These are phyloP conservation scores for Capromys pilorides DNA, from an alignment of 2,797 vertebrate species.

Conservation along the genomic window DNA sequence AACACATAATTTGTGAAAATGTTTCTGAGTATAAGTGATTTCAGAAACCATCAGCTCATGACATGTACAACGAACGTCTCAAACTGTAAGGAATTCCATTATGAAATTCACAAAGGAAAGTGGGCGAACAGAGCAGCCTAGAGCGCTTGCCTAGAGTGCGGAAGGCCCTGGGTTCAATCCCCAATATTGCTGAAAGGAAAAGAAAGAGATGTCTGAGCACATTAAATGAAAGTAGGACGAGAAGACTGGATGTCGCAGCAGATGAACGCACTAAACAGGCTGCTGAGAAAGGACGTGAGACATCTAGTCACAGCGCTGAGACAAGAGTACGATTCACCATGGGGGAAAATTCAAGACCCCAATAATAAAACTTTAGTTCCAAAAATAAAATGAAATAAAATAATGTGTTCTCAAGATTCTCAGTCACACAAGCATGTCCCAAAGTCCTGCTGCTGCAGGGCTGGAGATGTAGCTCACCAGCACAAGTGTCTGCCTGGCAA, in stretches of 20 bases:
- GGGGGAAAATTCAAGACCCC: neutral
- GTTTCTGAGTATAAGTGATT: neutral
- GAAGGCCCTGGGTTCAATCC: neutral
- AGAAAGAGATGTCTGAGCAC: neutral
- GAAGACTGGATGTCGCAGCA: neutral
- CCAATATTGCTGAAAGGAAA: neutral
- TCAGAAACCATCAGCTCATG: slow-evolving; percentile 21
- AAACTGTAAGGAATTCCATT: neutral
- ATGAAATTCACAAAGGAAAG: neutral
- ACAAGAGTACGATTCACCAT: neutral
- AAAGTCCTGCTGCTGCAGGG: neutral
- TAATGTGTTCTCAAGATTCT: neutral
- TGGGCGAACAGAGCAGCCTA: neutral
- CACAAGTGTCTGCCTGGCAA: too few relatives aligned
- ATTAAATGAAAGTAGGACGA: neutral
- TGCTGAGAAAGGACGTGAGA: neutral
- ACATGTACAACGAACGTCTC: neutral
- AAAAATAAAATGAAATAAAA: neutral
- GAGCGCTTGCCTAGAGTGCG: neutral
- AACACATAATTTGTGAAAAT: neutral
- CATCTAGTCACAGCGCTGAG: neutral
- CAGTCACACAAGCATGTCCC: neutral
- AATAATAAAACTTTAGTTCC: neutral
- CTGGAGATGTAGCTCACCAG: too few relatives aligned
- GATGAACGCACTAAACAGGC: neutral